Percentiles rank a stretch among this genome's conserved stretches.
phyloP scores from a whole-genome alignment of 2,888 invertebrate genomes.

The Malthinus flaveolus region DNA sequence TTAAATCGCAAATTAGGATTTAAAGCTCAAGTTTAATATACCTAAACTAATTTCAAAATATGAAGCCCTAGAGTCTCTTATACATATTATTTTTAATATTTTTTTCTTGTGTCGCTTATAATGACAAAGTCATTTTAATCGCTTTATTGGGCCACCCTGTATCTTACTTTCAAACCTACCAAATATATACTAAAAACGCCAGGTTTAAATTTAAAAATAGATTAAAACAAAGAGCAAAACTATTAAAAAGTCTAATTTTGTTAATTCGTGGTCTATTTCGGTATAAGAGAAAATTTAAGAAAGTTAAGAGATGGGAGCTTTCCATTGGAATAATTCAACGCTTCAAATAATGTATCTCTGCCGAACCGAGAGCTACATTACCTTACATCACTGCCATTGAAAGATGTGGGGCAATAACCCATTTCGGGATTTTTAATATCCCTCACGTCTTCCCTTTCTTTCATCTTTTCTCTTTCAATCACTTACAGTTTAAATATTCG shows the following conservation, averaged over 20 bases:
- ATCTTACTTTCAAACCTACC: no score
- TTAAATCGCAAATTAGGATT: no score
- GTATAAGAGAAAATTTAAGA: constrained; percentile 14
- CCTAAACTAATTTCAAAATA: no score
- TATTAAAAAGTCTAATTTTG: not conserved
- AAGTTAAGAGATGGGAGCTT: constrained; percentile 15
- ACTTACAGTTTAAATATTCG: not conserved
- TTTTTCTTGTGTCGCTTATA: no score
- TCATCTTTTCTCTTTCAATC: constrained; percentile 16
- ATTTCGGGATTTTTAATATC: constrained; percentile 26
- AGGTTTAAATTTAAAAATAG: no score
- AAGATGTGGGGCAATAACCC: constrained; percentile 31
- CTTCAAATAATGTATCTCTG: constrained; percentile 30
- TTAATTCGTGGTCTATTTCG: not conserved
- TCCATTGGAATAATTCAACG: constrained; percentile 33
- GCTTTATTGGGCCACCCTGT: no score
- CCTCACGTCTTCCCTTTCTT: constrained; percentile 13
- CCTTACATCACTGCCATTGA: constrained; percentile 32
- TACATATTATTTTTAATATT: no score
- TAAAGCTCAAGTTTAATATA: no score
- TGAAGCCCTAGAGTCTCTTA: no score
- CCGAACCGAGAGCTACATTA: constrained; percentile 28
- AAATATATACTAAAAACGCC: no score
- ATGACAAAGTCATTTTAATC: no score
- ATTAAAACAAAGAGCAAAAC: no score